Evolutionary conservation across 2,888 invertebrate genomes (phyloP).

Genomic region (Amphipyra berbera): DNA sequence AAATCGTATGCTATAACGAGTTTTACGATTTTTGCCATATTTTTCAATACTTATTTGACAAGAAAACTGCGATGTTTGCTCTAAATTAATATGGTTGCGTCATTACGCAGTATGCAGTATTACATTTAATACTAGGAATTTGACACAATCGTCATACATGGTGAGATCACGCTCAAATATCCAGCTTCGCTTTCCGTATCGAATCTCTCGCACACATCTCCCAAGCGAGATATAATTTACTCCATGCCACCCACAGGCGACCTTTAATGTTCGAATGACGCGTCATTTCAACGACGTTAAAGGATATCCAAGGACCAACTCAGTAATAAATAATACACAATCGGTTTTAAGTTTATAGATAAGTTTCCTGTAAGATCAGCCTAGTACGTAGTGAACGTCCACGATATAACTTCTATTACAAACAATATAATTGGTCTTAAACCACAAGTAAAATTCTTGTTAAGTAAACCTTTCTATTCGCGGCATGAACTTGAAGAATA

Average conservation of each 20-base stretch:
- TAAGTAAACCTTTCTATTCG: background rate
- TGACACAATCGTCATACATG: slow-evolving; percentile 15
- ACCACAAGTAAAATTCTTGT: background rate
- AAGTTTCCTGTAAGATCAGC: background rate
- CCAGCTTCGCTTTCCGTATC: background rate
- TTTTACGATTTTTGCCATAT: background rate
- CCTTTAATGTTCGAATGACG: slow-evolving; percentile 28
- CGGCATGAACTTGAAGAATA: background rate
- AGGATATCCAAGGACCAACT: slow-evolving; percentile 29
- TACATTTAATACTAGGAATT: slow-evolving; percentile 11
- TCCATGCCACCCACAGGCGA: slow-evolving; percentile 22
- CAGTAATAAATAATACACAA: background rate
- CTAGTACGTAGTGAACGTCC: background rate
- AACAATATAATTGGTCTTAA: background rate
- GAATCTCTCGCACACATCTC: slow-evolving; percentile 8
- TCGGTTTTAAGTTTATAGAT: background rate
- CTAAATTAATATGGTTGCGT: slow-evolving; percentile 8
- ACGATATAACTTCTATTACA: background rate
- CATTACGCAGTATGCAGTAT: too few species aligned
- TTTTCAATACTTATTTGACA: too few species aligned
- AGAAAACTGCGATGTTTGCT: background rate
- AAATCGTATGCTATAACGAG: slow-evolving; percentile 4
- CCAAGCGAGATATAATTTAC: slow-evolving; percentile 6
- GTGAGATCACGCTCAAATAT: slow-evolving; percentile 14
- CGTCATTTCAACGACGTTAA: slow-evolving; percentile 22